These are phyloP conservation scores for Sialia sialis DNA, from an alignment of 2,113 vertebrate genomes.

Conservation along the genomic window DNA sequence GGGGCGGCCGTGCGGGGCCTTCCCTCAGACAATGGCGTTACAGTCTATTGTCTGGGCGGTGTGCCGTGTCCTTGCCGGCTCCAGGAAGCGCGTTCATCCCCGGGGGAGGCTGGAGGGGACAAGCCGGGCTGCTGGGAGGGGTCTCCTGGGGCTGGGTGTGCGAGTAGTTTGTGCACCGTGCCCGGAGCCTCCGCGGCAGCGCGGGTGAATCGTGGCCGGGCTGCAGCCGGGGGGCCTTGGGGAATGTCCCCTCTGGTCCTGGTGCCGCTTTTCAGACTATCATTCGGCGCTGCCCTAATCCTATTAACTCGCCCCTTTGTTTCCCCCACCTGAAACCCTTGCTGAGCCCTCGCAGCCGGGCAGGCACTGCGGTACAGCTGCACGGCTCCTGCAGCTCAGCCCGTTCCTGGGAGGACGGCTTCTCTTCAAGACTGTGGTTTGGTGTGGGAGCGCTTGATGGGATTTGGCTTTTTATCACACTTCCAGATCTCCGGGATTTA, in stretches of 20 bases:
- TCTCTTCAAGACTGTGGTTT: neutral
- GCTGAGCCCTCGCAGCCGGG: neutral
- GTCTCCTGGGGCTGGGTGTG: neutral
- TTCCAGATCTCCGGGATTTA: neutral
- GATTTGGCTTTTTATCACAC: neutral
- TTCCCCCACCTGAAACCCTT: neutral
- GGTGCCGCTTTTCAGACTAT: neutral
- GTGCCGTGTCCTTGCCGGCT: neutral
- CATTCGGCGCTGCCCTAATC: neutral
- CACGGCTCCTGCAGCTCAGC: neutral
- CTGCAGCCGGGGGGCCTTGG: neutral
- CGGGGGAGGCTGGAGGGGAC: neutral
- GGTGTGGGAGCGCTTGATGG: neutral
- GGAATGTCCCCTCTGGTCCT: neutral
- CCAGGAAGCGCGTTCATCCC: neutral
- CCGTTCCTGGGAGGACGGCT: neutral
- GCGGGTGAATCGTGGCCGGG: neutral
- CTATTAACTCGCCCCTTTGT: constrained; percentile 15
- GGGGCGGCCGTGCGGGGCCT: neutral
- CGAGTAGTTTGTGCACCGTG: accelerated
- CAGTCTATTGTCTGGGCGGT: constrained; percentile 30
- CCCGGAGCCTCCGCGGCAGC: neutral
- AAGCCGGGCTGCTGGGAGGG: neutral
- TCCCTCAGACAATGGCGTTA: constrained; percentile 25
- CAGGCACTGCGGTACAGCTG: neutral